Evolutionary conservation across 30 jellyfish, hydroid and myxozoan genomes (phyloP), one percentile per base, ranked within the genome.

Genomic region (Haliclystus octoradiatus): DNA sequence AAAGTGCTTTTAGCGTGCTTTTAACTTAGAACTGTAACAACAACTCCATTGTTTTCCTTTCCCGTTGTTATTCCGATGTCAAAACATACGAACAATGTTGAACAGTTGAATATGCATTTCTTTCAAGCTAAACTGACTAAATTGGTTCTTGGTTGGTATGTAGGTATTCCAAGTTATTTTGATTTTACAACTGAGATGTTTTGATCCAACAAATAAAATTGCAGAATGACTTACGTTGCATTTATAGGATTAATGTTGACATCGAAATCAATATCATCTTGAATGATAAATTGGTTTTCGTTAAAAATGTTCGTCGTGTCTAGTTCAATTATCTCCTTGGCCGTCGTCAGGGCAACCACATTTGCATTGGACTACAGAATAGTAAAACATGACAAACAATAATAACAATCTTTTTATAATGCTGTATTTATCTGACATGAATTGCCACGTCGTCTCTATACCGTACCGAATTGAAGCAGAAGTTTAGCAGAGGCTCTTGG

Each of bases 271-370:
- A n/a, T n/a, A n/a, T n/a, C n/a, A n/a, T n/a, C n/a, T n/a, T n/a
- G n/a, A n/a, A n/a, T n/a, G n/a, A 47, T 29, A 25, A 26, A 60
- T 46, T 49, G 25, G 33, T 85, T 90, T 15, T 71, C 51, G 2
- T 85, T 82, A 5, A 81, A 26, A 2, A 85, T 32, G 13, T 80
- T 84, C 15, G 96, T 51, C 47, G 81, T 83, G 66, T 88, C 97
- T 4, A 81, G 60, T 64, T 88, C 97, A 60, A 88, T 80, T 3
- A 88, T 78, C 34, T 88, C 97, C 40, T 80, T 94, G 28, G 92
- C 60, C 26, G 95, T 87, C 7, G 97, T 82, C 14, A 88, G 65
- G 0, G 93, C 97, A 51, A 88, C 23, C 25, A 82, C 69, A 35
- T 71, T 77, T 3, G 61, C 31, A 51, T 88, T 88, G 9, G 97